A percentile compares a stretch with the other conserved stretches of the same genome.
Conservation (phyloP, 2,113 vertebrate species). For the Cyprinodon tularosa region DNA sequence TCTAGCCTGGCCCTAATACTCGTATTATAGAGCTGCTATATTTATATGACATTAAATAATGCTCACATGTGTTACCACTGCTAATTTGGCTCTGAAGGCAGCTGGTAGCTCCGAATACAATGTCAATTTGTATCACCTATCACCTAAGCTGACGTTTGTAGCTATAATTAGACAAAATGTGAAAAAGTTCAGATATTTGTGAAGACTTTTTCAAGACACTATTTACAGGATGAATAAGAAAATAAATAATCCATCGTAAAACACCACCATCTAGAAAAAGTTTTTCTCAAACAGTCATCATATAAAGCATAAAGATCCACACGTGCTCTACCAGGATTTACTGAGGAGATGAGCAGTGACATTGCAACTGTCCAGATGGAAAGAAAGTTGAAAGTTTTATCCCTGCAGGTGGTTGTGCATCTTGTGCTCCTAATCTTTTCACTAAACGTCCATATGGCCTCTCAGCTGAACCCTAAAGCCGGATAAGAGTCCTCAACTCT, state of each 20-base stretch:
- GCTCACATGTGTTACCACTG: not conserved
- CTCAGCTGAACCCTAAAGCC: conserved; percentile 54
- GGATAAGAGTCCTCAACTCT: conserved; percentile 41
- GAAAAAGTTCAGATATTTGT: conserved; percentile 1
- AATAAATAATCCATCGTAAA: not conserved
- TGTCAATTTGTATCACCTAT: no score
- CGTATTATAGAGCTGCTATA: not conserved
- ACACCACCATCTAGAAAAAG: not conserved
- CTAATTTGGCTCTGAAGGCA: not conserved
- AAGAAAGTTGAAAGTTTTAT: conserved; percentile 42
- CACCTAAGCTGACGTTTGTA: not conserved
- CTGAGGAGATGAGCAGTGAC: conserved; percentile 2
- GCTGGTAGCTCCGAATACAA: not conserved
- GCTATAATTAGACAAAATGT: not conserved
- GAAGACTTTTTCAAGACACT: not conserved
- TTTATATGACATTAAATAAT: not conserved
- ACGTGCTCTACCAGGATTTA: not conserved
- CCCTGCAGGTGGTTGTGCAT: conserved; percentile 54
- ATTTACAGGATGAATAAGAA: not conserved
- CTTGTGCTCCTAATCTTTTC: conserved; percentile 46
- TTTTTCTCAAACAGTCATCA: not conserved
- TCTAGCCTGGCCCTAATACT: no score
- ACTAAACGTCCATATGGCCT: conserved; percentile 55
- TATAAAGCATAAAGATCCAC: not conserved
- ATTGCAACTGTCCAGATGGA: conserved; percentile 49